Evolutionary conservation across 2,888 invertebrate genomes (phyloP), one percentile per base, ranked within the genome.

Genomic region (Furcula furcula): DNA sequence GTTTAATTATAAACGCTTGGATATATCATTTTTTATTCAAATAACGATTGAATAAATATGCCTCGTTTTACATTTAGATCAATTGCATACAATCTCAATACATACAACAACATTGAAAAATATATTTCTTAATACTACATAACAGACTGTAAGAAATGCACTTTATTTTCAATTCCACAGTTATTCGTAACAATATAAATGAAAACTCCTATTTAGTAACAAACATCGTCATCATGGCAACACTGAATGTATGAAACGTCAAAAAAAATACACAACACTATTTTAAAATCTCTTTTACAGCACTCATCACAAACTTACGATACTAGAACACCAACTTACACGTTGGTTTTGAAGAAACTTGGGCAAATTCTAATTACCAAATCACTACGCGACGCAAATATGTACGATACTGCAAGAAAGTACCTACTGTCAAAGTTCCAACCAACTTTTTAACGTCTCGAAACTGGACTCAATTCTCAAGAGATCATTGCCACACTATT

Each of bases 71-170:
- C 44, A 58, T 55, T 48, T 50, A 43, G 54, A 34, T 49, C 27
- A 12, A 45, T 31, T 35, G 32, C 44, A 47, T 44, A 37, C 45
- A 43, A 50, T 49, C 43, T 57, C 45, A 35, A 42, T 46, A 42
- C 61, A 54, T 55, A 55, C 53, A 65, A 56, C 54, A 69, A 75
- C 61, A 65, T 60, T 67, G 59, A 70, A 73, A 71, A 72, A 75
- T 74, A 72, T 68, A 64, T 65, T 45, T 49, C 46, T 58, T 58
- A 63, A 57, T 47, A 69, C 57, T 62, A 49, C 46, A 62, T 63
- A 68, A 57, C 63, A 71, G 55, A 64, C 57, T 57, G 39, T 70
- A 71, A 73, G 78, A 85, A 86, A 85, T 83, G 83, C 85, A 80
- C 74, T 71, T 75, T 65, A 57, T 68, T 71, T 63, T 67, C 62